phyloP scores from a whole-genome alignment of 1,140 invertebrate species.

The Drosophila bifasciata region DNA sequence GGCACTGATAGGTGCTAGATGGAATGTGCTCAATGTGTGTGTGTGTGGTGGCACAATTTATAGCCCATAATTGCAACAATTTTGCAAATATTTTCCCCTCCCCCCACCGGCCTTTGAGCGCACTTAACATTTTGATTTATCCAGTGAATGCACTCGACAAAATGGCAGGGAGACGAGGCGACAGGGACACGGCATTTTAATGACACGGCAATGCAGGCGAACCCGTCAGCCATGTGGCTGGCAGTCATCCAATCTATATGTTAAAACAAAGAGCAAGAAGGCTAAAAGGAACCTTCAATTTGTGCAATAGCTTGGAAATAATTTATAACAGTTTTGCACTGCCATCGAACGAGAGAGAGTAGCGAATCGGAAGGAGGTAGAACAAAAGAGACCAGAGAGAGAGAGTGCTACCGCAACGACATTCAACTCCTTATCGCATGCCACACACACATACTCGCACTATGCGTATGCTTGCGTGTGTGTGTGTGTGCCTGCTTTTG shows the following conservation, averaged over 20 bases:
- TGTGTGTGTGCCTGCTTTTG: background rate
- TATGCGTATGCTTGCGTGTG: background rate
- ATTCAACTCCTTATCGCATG: constrained; percentile 26
- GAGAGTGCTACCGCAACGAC: constrained; percentile 18
- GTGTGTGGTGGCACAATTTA: constrained; percentile 61
- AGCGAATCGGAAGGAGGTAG: background rate
- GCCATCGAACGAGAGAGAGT: constrained; percentile 15
- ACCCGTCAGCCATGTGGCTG: constrained; percentile 18
- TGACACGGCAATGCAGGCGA: constrained; percentile 45
- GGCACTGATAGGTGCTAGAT: background rate
- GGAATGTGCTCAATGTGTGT: constrained; percentile 10
- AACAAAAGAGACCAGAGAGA: background rate
- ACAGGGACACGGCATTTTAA: constrained; percentile 56
- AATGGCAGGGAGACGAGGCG: background rate
- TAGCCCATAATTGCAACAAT: constrained; percentile 76
- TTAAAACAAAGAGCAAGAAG: constrained; percentile 66
- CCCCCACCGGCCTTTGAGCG: constrained; percentile 41
- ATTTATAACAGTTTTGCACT: constrained; percentile 75
- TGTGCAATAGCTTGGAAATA: constrained; percentile 77
- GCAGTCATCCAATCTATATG: constrained; percentile 72
- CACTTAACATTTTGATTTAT: constrained; percentile 74
- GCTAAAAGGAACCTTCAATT: constrained; percentile 74
- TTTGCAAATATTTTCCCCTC: constrained; percentile 36
- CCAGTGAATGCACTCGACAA: constrained; percentile 64
- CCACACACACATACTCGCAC: constrained; percentile 17